phyloP scores from a whole-genome alignment of 2,113 vertebrate genomes.

The Mirza zaza region DNA sequence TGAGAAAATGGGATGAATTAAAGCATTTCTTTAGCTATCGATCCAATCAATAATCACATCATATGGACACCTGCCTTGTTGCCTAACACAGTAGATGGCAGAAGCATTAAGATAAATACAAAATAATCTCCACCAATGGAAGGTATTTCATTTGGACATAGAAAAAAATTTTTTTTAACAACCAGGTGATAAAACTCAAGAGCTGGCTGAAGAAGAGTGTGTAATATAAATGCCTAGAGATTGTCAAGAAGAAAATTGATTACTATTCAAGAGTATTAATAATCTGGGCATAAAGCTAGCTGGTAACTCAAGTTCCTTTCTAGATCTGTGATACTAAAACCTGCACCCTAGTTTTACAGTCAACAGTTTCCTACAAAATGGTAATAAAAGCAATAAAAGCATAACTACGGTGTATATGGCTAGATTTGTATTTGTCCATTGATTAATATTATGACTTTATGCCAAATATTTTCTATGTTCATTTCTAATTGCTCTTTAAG shows the following conservation, averaged over 20 bases:
- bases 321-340: background rate
- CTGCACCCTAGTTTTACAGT: background rate
- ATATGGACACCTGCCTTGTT: background rate
- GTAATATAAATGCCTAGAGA: background rate
- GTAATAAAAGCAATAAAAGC: background rate
- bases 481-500: slow-evolving; percentile 1
- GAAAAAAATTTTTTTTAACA: background rate
- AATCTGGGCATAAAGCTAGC: background rate
- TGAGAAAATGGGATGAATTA: background rate
- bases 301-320: background rate
- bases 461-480: background rate
- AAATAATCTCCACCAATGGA: background rate
- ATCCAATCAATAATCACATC: background rate
- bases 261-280: background rate
- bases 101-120: background rate
- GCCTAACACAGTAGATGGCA: background rate
- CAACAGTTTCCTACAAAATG: background rate
- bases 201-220: background rate
- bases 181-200: background rate
- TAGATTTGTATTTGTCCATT: background rate
- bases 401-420: background rate
- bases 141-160: background rate
- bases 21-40: background rate
- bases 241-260: background rate
- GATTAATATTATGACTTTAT: background rate